Evolutionary conservation across 1,140 invertebrate genomes (phyloP), one percentile per base, ranked within the genome.

Genomic region (Pseudomyrmex concolor): DNA sequence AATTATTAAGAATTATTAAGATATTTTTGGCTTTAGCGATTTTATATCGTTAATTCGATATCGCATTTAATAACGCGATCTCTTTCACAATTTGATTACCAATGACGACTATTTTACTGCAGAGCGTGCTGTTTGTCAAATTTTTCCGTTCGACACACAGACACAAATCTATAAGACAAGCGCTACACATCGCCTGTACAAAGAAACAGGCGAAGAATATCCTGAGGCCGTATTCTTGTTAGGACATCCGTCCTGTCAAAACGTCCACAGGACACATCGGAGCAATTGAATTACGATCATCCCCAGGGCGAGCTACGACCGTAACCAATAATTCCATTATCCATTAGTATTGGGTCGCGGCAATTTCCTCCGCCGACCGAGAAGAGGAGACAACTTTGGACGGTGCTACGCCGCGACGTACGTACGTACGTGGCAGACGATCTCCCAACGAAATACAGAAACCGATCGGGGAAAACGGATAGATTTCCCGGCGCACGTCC

Each of bases 271-370:
- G 93, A 94, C 93, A 94, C 93, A 93, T 91, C 91, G 89, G 91
- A 89, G 89, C 94, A 94, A 94, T 94, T 89, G 94, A 94, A 94
- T 94, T 94, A 94, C 93, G 92, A 93, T 93, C 89, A 94, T 94
- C 94, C 94, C 94, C 90, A 92, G 92, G 92, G 93, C 90, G 88
- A 89, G 87, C 89, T 90, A 87, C 91, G 90, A 91, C 91, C 91
- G 90, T 94, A 94, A 93, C 94, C 93, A 94, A 94, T 94, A 94
- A 94, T 94, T 94, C 92, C 89, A 94, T 94, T 94, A 94, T 92
- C 94, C 93, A 94, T 94, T 94, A 94, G 94, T 94, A 94, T 93
- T 92, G 92, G 89, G 92, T 93, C 91, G 89, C 91, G 84, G 91
- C 92, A 94, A 94, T 94, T 93, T 93, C 92, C 91, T 92, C 84